Percentiles rank a stretch among this genome's conserved stretches.
Evolutionary conservation across 2,888 invertebrate genomes (phyloP).

Genomic region (Orthonevra nobilis): DNA sequence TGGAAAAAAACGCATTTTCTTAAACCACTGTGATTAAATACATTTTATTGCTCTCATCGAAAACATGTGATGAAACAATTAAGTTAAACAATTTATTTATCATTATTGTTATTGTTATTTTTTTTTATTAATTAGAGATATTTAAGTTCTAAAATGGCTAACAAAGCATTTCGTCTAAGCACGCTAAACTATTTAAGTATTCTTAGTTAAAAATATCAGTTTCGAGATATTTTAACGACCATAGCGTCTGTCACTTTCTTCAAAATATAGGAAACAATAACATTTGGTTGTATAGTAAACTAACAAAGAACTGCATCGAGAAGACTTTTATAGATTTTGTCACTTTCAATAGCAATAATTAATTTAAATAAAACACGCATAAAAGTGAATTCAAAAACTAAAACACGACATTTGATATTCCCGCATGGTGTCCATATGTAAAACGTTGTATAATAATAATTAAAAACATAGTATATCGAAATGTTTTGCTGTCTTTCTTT

Average conservation of each 20-base stretch:
- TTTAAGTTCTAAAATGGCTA: constrained; percentile 33
- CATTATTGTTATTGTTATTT: constrained; percentile 4
- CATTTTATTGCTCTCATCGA: constrained; percentile 28
- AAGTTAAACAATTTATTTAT: no score
- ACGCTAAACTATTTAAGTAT: constrained; percentile 51
- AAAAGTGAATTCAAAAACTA: constrained; percentile 7
- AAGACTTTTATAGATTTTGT: background rate
- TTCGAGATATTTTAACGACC: constrained; percentile 24
- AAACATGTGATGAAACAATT: constrained; percentile 12
- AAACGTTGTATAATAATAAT: background rate
- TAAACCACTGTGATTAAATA: constrained; percentile 10
- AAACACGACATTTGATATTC: background rate
- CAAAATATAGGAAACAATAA: no score
- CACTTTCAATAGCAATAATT: constrained; percentile 2
- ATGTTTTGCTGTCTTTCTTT: background rate
- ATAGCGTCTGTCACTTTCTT: constrained; percentile 40
- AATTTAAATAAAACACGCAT: background rate
- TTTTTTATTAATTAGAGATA: constrained; percentile 15
- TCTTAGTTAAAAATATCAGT: constrained; percentile 31
- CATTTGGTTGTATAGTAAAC: no score
- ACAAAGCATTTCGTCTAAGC: constrained; percentile 9
- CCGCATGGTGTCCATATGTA: background rate
- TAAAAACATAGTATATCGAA: background rate
- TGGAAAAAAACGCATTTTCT: background rate
- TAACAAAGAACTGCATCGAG: no score